Conservation (phyloP, 30 jellyfish, hydroid and myxozoan genomes). For the Hydractinia echinata region DNA sequence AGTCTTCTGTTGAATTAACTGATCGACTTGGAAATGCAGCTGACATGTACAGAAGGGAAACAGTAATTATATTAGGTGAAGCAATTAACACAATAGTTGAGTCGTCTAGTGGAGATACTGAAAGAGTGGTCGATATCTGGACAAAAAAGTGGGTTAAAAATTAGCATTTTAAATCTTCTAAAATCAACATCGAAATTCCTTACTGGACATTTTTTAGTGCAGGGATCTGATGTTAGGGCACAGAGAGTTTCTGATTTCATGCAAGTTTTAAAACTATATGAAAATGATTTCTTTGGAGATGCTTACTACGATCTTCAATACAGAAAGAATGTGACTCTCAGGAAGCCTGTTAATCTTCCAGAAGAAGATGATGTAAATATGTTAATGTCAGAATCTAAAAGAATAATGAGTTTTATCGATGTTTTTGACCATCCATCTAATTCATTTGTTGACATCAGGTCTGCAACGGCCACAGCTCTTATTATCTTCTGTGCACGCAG, state of each 20-base stretch:
- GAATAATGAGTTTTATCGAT: background rate
- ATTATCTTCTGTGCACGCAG: constrained; percentile 29
- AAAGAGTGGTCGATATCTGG: background rate
- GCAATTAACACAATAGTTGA: too few species aligned
- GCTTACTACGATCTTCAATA: constrained; percentile 26
- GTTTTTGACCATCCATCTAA: background rate
- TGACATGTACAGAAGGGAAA: too few species aligned
- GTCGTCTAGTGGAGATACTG: too few species aligned
- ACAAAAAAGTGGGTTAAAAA: constrained; percentile 25
- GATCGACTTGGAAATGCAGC: too few species aligned
- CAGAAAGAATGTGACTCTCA: background rate
- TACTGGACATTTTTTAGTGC: constrained; percentile 19
- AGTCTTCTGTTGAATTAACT: too few species aligned
- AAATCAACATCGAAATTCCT: constrained; percentile 11
- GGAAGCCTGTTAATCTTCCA: constrained; percentile 20
- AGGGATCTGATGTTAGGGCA: background rate
- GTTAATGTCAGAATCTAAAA: constrained; percentile 11
- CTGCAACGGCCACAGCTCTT: constrained; percentile 15
- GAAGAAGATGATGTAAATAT: constrained; percentile 16
- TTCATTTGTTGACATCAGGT: background rate
- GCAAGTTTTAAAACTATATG: constrained; percentile 7
- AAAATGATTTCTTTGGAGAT: constrained; percentile 33
- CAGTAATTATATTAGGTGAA: too few species aligned
- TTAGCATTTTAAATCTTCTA: constrained; percentile 15
- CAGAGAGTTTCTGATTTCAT: constrained; percentile 13